Base-by-base conservation (phyloP, 1,140 invertebrate genomes). In the Lutraria rhynchaena region DNA sequence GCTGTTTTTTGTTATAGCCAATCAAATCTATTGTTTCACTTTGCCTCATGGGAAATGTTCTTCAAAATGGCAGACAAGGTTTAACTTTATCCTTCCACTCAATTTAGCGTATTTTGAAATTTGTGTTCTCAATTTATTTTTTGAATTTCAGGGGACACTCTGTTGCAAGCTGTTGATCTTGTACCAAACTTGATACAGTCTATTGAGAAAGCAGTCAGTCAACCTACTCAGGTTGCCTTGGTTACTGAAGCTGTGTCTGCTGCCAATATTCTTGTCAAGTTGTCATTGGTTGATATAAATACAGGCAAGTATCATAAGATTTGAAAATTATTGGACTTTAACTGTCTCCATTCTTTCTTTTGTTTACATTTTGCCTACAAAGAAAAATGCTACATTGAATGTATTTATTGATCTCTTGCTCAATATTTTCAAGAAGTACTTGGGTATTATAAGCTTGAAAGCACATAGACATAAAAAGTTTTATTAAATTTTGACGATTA, bases 221-320 rank as follows among this genome's bases (percentile, higher is more conserved):
- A 96, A 88, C 94, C 95, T 1, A 92, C 92, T 24, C 90, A 94
- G 91, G 86, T 92, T 31, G 89, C 94, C 57, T 92, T 95, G 11
- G 94, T 97, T 0, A 95, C 95, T 17, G 97, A 98, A 93, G 96
- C 95, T 27, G 92, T 98, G 0, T 94, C 95, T 83, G 96, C 97
- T 31, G 93, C 95, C 70, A 95, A 95, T 89, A 92, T 97, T 19
- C 90, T 98, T 51, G 91, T 97, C 17, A 95, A 95, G 89, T 87
- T 97, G 19, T 91, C 94, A 15, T 83, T 92, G 41, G 91, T 93
- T 33, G 94, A 94, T 84, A 89, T 91, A 53, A 85, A 91, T 81
- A 82, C 88, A 82, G 92, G 92, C 93, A 77, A 19, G 24, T n/a
- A n/a, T n/a, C n/a, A n/a, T n/a, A n/a, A n/a, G n/a, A n/a, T n/a